Conservation (phyloP, 2,888 invertebrate genomes). For the Furcula furcula region DNA sequence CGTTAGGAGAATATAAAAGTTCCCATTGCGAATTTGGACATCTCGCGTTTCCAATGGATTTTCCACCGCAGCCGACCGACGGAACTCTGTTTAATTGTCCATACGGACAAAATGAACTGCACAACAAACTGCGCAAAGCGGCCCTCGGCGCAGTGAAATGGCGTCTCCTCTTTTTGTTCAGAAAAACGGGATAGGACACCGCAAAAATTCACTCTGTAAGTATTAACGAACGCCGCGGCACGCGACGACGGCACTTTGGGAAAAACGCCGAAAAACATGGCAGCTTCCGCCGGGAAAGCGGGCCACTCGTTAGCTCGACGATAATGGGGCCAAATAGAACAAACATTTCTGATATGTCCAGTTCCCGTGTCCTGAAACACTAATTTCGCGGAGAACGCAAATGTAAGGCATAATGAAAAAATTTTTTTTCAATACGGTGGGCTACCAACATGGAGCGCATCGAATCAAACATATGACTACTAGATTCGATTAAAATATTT, state of each 20-base stretch:
- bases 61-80: slow-evolving; percentile 16
- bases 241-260: slow-evolving; percentile 7
- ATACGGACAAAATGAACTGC: slow-evolving; percentile 25
- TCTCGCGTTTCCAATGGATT: slow-evolving; percentile 14
- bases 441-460: too few species aligned
- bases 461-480: too few species aligned
- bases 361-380: background rate
- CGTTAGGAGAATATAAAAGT: background rate
- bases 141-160: slow-evolving; percentile 20
- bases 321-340: slow-evolving; percentile 1
- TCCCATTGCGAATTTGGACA: background rate
- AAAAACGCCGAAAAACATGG: slow-evolving; percentile 12
- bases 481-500: too few species aligned
- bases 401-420: too few species aligned
- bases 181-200: slow-evolving; percentile 25
- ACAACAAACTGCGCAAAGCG: slow-evolving; percentile 23
- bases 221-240: slow-evolving; percentile 27
- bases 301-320: slow-evolving; percentile 16
- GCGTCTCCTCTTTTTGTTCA: slow-evolving; percentile 18
- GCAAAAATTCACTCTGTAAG: slow-evolving; percentile 31
- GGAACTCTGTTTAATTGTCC: slow-evolving; percentile 20
- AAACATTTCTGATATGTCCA: background rate
- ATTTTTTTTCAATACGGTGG: too few species aligned
- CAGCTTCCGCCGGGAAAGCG: slow-evolving; percentile 6
- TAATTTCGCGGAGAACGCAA: background rate